phyloP scores from a whole-genome alignment of 2,113 vertebrate species.

The Smithornis capensis region DNA sequence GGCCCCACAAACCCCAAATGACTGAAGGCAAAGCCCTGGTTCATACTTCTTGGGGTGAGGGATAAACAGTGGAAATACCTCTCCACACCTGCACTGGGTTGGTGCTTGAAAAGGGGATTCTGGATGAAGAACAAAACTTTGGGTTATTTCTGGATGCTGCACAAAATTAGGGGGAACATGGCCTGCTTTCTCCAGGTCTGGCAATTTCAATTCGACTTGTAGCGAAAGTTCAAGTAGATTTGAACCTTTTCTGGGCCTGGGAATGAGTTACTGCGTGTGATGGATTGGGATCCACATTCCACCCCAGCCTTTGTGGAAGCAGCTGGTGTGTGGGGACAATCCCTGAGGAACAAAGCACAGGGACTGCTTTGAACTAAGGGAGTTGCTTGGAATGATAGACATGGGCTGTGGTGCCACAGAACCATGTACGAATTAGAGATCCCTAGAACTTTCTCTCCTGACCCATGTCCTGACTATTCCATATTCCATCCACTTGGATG shows the following conservation, averaged over 20 bases:
- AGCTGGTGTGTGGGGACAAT: rapidly evolving
- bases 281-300: background rate
- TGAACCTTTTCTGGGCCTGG: background rate
- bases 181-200: background rate
- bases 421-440: background rate
- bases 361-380: background rate
- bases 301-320: background rate
- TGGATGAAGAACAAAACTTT: background rate
- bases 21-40: background rate
- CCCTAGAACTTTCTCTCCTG: background rate
- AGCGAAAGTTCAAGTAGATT: background rate
- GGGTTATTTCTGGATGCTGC: background rate
- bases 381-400: background rate
- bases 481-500: rapidly evolving
- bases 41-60: background rate
- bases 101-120: background rate
- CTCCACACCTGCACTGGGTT: background rate
- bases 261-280: background rate
- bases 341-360: background rate
- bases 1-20: background rate
- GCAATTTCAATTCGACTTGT: background rate
- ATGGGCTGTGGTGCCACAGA: background rate
- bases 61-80: background rate
- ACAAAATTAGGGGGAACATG: rapidly evolving
- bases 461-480: background rate